These are phyloP conservation scores for Odontamblyopus lacepedii DNA, from an alignment of 2,797 vertebrate species.

Conservation along the genomic window DNA sequence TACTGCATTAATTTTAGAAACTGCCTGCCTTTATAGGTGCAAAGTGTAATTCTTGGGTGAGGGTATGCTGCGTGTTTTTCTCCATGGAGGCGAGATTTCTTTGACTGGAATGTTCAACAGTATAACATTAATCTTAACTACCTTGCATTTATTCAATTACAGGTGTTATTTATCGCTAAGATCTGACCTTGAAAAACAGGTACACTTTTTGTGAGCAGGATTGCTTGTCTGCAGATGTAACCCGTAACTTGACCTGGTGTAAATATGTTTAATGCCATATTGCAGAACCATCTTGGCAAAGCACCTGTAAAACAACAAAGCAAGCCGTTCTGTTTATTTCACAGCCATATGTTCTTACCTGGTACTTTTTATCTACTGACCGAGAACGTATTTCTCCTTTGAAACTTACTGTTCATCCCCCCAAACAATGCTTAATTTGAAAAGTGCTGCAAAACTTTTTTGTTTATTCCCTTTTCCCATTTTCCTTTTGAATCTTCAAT, in stretches of 20 bases:
- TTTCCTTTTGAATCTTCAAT: background rate
- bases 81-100: background rate
- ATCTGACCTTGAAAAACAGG: background rate
- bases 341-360: background rate
- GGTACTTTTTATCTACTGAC: background rate
- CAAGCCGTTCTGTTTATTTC: background rate
- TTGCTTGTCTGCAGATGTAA: background rate
- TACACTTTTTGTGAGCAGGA: background rate
- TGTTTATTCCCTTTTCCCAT: conserved; percentile 1
- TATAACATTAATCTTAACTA: background rate
- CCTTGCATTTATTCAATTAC: background rate
- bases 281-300: no score
- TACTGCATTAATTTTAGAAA: background rate
- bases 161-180: background rate
- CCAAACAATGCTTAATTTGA: conserved; percentile 2
- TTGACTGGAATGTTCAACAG: background rate
- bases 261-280: no score
- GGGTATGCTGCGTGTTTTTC: background rate
- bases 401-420: background rate
- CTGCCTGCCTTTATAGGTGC: no score
- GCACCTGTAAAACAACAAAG: background rate
- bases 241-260: no score
- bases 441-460: conserved; percentile 1
- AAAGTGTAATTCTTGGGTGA: no score
- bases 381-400: background rate